Evolutionary conservation across 2,797 vertebrate genomes (phyloP).

Genomic region (Rhinichthys osculus): DNA sequence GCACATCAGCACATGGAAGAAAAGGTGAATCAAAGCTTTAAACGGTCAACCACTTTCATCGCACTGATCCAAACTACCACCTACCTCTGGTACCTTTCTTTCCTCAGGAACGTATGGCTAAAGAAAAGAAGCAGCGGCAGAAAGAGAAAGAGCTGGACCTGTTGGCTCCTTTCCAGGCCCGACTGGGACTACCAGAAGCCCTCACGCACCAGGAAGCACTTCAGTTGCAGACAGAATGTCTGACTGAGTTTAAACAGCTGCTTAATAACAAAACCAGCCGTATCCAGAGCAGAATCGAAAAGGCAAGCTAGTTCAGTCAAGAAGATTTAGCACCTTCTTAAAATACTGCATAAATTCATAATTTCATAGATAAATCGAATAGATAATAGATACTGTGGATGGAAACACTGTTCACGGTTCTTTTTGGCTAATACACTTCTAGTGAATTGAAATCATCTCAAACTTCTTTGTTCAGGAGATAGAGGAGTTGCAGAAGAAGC

Average conservation of each 20-base stretch:
- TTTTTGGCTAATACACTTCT: neutral
- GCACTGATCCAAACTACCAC: neutral
- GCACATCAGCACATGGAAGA: constrained; percentile 70
- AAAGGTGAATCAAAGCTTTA: constrained; percentile 68
- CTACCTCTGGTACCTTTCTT: neutral
- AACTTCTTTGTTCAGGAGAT: constrained; percentile 73
- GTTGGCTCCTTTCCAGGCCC: constrained; percentile 77
- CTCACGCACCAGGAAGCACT: constrained; percentile 70
- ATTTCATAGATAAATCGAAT: neutral
- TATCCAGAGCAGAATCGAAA: constrained; percentile 81
- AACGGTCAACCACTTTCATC: no score
- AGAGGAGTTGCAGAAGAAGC: constrained; percentile 77
- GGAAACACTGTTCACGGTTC: neutral
- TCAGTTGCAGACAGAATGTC: constrained; percentile 74
- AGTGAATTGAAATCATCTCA: neutral
- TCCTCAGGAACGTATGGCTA: constrained; percentile 67
- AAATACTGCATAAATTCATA: neutral
- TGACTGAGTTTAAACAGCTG: constrained; percentile 77
- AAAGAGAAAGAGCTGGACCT: constrained; percentile 76
- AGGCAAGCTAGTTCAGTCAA: constrained; percentile 66
- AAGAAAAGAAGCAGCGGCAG: constrained; percentile 69
- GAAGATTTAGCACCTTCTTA: neutral
- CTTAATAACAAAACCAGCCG: constrained; percentile 78
- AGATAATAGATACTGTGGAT: neutral
- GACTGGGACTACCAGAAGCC: constrained; percentile 65